Evolutionary conservation across 2,888 invertebrate species (phyloP).

Genomic region (Caenorhabditis wallacei): DNA sequence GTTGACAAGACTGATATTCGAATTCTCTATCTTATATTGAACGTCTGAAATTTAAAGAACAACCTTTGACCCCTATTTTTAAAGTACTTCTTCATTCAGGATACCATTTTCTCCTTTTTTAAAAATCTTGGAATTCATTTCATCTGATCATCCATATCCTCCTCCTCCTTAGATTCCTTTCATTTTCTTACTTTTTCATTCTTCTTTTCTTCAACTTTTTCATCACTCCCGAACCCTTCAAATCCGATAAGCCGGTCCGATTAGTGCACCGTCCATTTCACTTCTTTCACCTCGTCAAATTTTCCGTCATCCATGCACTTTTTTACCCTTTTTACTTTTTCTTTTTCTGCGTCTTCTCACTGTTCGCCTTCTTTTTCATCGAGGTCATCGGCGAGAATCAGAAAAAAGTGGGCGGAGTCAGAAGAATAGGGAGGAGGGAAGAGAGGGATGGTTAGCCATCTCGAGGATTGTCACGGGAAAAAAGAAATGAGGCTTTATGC

Average conservation of each 20-base stretch:
- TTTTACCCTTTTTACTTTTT: conserved; percentile 40
- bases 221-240: conserved; percentile 50
- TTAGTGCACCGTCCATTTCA: conserved; percentile 60
- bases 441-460: conserved; percentile 29
- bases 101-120: conserved; percentile 11
- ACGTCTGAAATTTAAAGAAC: too few relatives aligned
- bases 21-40: too few relatives aligned
- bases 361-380: conserved; percentile 30
- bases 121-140: conserved; percentile 10
- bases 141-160: conserved; percentile 28
- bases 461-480: conserved; percentile 34
- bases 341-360: conserved; percentile 17
- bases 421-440: conserved; percentile 42
- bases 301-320: conserved; percentile 46
- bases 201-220: conserved; percentile 24
- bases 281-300: conserved; percentile 36
- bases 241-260: conserved; percentile 60
- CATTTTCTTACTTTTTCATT: conserved; percentile 23
- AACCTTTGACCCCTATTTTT: too few relatives aligned
- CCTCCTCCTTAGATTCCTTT: too few relatives aligned
- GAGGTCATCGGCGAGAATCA: conserved; percentile 52
- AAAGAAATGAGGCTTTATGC: conserved; percentile 21
- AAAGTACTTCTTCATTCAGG: neutral
- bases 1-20: too few relatives aligned
- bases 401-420: conserved; percentile 58